Evolutionary conservation across 2,797 vertebrate species (phyloP).

Genomic region (Hephaestus fuliginosus): DNA sequence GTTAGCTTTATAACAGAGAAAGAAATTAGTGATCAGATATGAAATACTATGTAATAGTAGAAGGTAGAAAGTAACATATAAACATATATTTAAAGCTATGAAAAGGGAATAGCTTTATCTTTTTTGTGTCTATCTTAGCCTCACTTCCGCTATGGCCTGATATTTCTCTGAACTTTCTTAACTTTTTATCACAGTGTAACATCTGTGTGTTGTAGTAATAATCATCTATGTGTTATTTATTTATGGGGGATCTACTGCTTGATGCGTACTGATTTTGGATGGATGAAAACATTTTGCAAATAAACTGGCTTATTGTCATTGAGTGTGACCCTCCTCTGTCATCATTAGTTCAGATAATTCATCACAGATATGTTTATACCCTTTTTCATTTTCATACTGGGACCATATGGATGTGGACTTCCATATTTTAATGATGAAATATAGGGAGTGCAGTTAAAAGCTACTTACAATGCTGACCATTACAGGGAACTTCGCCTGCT

Average conservation of each 20-base stretch:
- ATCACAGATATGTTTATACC: not conserved
- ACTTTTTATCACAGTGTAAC: too few relatives aligned
- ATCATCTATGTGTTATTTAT: not conserved
- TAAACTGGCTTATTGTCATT: not conserved
- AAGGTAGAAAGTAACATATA: not conserved
- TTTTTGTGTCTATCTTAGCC: too few relatives aligned
- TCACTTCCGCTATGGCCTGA: too few relatives aligned
- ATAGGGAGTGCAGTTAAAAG: not conserved
- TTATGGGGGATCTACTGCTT: not conserved
- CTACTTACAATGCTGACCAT: not conserved
- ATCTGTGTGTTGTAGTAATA: too few relatives aligned
- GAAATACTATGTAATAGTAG: not conserved
- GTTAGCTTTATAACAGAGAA: not conserved
- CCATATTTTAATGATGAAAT: not conserved
- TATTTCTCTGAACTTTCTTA: too few relatives aligned
- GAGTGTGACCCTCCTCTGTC: not conserved
- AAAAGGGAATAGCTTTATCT: too few relatives aligned
- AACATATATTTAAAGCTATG: too few relatives aligned
- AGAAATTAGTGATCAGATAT: not conserved
- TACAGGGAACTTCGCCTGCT: not conserved
- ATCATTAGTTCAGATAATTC: not conserved
- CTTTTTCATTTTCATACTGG: not conserved
- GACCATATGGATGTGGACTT: not conserved
- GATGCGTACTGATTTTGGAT: not conserved
- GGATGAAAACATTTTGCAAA: not conserved